Evolutionary conservation across 2,888 invertebrate species (phyloP).

Genomic region (Tachina grossa): DNA sequence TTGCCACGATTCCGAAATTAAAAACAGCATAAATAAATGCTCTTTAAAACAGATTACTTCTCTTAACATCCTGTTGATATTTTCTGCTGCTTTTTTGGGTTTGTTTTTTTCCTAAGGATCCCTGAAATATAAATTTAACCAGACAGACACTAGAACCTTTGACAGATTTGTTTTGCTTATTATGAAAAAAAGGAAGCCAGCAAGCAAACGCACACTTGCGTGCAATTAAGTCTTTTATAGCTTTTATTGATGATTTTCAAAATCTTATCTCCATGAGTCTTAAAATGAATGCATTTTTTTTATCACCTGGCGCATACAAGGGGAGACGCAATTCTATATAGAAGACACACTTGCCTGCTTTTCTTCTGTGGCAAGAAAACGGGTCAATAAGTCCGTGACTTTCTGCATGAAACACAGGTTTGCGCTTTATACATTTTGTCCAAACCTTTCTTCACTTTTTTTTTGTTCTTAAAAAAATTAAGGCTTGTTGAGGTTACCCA

Average conservation of each 20-base stretch:
- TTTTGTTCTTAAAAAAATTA: too few relatives aligned
- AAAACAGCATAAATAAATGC: not conserved
- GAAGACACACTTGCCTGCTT: too few relatives aligned
- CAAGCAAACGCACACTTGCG: not conserved
- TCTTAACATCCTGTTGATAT: conserved; percentile 71
- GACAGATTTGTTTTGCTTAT: conserved; percentile 3
- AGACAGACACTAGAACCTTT: conserved; percentile 27
- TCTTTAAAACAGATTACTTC: conserved; percentile 21
- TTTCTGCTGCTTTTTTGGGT: conserved; percentile 17
- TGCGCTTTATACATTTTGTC: too few relatives aligned
- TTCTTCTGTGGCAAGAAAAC: too few relatives aligned
- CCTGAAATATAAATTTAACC: conserved; percentile 19
- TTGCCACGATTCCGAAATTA: conserved; percentile 39
- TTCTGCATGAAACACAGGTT: too few relatives aligned
- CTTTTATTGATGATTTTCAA: conserved; percentile 17
- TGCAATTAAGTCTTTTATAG: not conserved
- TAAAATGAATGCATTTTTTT: conserved; percentile 46
- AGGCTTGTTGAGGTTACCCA: too few relatives aligned
- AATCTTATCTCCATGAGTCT: conserved; percentile 46
- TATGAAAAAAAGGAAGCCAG: not conserved
- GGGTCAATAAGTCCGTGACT: too few relatives aligned
- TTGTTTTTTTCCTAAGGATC: conserved; percentile 28
- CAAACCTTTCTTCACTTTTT: too few relatives aligned
- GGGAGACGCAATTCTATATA: too few relatives aligned
- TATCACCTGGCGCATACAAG: not conserved